Percentiles rank a stretch among this genome's conserved stretches.
phyloP scores from a whole-genome alignment of 2,888 invertebrate species.

The Dicranocentrus wangi region DNA sequence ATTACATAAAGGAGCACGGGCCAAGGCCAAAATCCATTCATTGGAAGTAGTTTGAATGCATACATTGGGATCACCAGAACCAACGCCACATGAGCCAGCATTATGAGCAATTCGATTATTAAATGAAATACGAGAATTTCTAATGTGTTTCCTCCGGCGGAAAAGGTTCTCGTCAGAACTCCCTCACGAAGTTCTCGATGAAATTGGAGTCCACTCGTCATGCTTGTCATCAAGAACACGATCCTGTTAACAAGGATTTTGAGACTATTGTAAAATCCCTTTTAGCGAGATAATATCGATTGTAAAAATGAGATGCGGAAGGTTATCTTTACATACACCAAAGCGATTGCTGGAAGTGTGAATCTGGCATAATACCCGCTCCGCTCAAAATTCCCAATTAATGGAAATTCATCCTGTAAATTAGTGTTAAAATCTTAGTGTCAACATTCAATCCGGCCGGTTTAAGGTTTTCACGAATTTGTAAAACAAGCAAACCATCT shows the following conservation, averaged over 20 bases:
- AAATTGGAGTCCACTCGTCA: slow-evolving; percentile 48
- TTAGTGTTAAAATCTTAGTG: neutral
- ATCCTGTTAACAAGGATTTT: slow-evolving; percentile 43
- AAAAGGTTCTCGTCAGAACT: slow-evolving; percentile 42
- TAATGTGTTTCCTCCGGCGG: slow-evolving; percentile 39
- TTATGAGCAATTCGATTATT: slow-evolving; percentile 43
- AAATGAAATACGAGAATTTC: slow-evolving; percentile 53
- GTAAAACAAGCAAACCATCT: slow-evolving; percentile 49
- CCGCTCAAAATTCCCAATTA: slow-evolving; percentile 28
- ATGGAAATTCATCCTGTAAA: slow-evolving; percentile 37
- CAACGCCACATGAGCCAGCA: slow-evolving; percentile 45
- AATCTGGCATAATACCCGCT: slow-evolving; percentile 29
- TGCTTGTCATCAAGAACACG: slow-evolving; percentile 45
- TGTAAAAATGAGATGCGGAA: too few species aligned
- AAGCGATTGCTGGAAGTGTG: slow-evolving; percentile 35
- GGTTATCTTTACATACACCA: too few species aligned
- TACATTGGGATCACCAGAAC: slow-evolving; percentile 57
- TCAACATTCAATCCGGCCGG: too few species aligned
- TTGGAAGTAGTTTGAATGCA: slow-evolving; percentile 39
- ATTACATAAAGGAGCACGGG: slow-evolving; percentile 43
- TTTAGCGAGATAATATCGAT: too few species aligned
- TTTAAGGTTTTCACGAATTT: too few species aligned
- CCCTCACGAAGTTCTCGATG: slow-evolving; percentile 42
- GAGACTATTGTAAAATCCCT: neutral
- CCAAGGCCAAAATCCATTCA: slow-evolving; percentile 60